Evolutionary conservation across 2,888 invertebrate genomes (phyloP), one percentile per base, ranked within the genome.

Genomic region (Mesorhabditis belari): DNA sequence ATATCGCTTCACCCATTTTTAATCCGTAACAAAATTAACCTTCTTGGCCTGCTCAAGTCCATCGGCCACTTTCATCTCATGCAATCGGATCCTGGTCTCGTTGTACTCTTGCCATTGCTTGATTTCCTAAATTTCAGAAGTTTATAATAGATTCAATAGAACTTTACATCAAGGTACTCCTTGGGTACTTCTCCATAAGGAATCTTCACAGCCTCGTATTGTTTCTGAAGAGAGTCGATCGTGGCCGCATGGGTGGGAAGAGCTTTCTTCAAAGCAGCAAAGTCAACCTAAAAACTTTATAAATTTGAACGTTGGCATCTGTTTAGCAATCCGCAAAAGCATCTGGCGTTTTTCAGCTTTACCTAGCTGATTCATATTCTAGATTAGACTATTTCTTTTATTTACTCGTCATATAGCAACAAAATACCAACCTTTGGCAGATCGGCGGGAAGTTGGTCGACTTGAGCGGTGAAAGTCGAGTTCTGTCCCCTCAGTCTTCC

Each of bases 161-260:
- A 26, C 12, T 26, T 4, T n/a, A 70, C 70, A 66, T 68, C 73
- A 62, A 64, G 60, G 63, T 71, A 70, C 25, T 72, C 71, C 51
- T 70, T 64, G 55, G 79, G 79, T 21, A 79, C 63, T 49, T 73
- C 75, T 59, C 79, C 79, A 61, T 79, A 79, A 51, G 79, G 77
- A 55, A 79, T 76, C 67, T 75, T 77, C 59, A 79, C 57, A 21
- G 77, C 63, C 63, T 80, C 79, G 66, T 76, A 78, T 64, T 79
- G 79, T 69, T 79, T 79, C 66, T 80, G 77, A 52, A 79, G 75
- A 23, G 76, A 70, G 58, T 79, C 79, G 49, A 79, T 62, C 35
- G 73, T 63, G 27, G 74, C 69, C 1, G 76, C 62, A 63, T 80
- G 77, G 53, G 77, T 69, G 50, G 79, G 79, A 63, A 79, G 69